Evolutionary conservation across 64 coral and sea anemone genomes (phyloP), one percentile per base, ranked within the genome.

Genomic region (Montipora cactus): DNA sequence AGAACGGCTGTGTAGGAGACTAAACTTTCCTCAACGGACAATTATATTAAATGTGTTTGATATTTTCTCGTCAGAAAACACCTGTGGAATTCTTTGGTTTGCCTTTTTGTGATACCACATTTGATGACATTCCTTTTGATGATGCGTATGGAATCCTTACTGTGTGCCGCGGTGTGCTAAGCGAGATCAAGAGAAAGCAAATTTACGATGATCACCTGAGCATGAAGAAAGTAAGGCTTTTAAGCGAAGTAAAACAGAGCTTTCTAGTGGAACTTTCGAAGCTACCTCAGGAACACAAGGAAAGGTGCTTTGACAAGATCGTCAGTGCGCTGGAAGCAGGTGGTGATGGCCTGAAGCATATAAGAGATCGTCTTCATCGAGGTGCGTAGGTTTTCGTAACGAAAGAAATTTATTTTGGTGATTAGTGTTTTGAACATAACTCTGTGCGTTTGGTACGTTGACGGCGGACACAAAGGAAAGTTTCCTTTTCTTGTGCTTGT

Each of bases 1-100:
- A 23, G 22, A 23, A 23, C 22, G 22, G 22, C 22, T 23, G 22
- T 23, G 22, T 23, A 23, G 22, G 22, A 23, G 22, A 23, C 22
- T 55, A 9, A 55, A 55, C 10, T 55, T 7, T 7, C 10, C 5
- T 55, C 10, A 55, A 55, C 0, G 52, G 10, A 55, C 6, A 55
- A 7, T 6, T 55, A 0, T 55, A 55, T 7, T 55, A 2, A 55
- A 10, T 55, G 23, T 44, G 8, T 76, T 76, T 44, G 22, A 6
- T 44, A 37, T 83, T 66, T 67, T 66, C 2, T 44, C 59, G 5
- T 15, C 58, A 83, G 80, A 83, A 67, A 46, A 83, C 80, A 64
- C 80, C 80, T 4, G 58, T 83, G 2, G 80, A 83, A 13, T 83
- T 83, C 22, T 83, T 83, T 83, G 80, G 80, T 15, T 25, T 83